A percentile compares a stretch with the other conserved stretches of the same genome.
Evolutionary conservation across 1,140 invertebrate species (phyloP).

Genomic region (Calosoma granatense): DNA sequence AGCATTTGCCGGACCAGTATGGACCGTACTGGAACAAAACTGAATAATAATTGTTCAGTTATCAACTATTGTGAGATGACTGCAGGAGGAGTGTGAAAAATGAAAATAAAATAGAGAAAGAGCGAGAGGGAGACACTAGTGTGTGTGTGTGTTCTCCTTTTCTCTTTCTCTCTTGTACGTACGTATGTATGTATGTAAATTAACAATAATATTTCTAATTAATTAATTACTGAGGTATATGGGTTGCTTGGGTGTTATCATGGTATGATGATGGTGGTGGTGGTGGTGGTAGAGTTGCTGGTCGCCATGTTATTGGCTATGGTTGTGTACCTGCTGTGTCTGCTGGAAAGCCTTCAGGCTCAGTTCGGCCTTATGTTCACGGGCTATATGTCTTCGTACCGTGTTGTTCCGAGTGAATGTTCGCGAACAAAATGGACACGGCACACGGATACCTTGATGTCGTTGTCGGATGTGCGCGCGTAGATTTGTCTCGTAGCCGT

Average conservation of each 20-base stretch:
- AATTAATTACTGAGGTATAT: background rate
- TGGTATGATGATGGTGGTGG: no score
- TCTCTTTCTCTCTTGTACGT: no score
- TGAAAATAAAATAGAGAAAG: no score
- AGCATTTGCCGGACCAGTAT: background rate
- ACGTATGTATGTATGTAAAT: no score
- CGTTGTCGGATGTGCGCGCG: slow-evolving; percentile 81
- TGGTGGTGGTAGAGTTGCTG: no score
- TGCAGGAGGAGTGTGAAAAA: no score
- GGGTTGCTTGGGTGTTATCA: no score
- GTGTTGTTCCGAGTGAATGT: slow-evolving; percentile 91
- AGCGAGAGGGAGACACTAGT: no score
- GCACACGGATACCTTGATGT: slow-evolving; percentile 81
- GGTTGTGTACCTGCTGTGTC: slow-evolving; percentile 35
- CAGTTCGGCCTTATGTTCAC: slow-evolving; percentile 71
- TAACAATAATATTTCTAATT: background rate
- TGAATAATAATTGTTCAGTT: no score
- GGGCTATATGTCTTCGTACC: slow-evolving; percentile 73
- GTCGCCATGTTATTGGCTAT: slow-evolving; percentile 1
- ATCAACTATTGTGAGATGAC: no score
- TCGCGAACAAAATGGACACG: slow-evolving; percentile 75
- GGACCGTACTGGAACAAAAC: background rate
- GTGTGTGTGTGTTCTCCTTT: no score
- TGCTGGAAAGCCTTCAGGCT: slow-evolving; percentile 56
- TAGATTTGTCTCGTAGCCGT: slow-evolving; percentile 86